Evolutionary conservation across 2,888 invertebrate genomes (phyloP).

Genomic region (Stictocephala bisonia): DNA sequence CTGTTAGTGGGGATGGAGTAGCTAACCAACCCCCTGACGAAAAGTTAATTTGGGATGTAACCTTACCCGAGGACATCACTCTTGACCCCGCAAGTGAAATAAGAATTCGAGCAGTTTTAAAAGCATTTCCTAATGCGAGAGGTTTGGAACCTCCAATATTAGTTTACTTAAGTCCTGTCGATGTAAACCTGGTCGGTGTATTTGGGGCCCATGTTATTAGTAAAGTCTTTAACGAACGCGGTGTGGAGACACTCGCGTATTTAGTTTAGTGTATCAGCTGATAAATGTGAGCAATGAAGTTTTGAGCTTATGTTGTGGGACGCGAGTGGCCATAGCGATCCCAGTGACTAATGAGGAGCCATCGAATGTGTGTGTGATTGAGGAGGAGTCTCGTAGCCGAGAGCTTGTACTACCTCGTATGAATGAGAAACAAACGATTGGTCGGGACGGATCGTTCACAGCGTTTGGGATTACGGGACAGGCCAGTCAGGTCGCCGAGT

Average conservation of each 20-base stretch:
- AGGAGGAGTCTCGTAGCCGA: neutral
- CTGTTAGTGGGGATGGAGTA: neutral
- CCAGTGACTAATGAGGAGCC: neutral
- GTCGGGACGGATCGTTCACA: no score
- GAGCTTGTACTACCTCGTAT: no score
- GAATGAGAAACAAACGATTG: no score
- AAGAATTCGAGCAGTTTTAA: neutral
- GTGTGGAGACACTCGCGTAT: neutral
- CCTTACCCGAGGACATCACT: neutral
- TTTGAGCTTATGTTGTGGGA: neutral
- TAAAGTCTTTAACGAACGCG: conserved; percentile 14
- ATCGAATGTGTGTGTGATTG: conserved; percentile 15
- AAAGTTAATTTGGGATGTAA: neutral
- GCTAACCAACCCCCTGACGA: conserved; percentile 3
- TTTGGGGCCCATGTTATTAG: neutral
- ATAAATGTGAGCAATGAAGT: neutral
- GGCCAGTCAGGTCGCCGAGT: no score
- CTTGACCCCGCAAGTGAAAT: neutral
- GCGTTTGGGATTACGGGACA: no score
- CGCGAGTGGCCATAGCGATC: conserved; percentile 26
- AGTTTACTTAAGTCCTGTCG: neutral
- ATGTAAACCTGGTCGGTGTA: neutral
- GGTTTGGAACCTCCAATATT: neutral
- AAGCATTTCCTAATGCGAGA: neutral
- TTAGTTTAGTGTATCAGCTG: neutral